Evolutionary conservation across 2,888 invertebrate species (phyloP).

Genomic region (Troides oblongomaculatus): DNA sequence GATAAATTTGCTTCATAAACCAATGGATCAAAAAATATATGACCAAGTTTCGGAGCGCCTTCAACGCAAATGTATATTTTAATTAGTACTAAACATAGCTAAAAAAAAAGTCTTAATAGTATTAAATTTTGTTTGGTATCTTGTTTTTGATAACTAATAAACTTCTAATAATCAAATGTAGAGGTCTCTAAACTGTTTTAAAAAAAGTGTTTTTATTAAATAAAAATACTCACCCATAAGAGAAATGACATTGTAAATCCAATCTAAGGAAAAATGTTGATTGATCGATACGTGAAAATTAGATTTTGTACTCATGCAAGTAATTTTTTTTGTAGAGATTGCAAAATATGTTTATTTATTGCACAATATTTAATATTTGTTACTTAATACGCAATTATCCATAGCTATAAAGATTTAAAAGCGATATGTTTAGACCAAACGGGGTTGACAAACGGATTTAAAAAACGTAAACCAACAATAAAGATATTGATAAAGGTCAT

Average conservation of each 20-base stretch:
- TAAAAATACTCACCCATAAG: conserved; percentile 45
- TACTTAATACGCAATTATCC: no score
- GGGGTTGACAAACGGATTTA: no score
- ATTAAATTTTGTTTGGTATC: not conserved
- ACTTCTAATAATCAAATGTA: no score
- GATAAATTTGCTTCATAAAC: conserved; percentile 39
- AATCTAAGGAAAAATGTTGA: conserved; percentile 13
- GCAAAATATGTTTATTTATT: conserved; percentile 15
- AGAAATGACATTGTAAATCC: conserved; percentile 42
- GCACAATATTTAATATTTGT: not conserved
- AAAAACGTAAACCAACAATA: no score
- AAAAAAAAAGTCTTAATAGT: conserved; percentile 2
- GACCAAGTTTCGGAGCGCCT: conserved; percentile 51
- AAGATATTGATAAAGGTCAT: no score
- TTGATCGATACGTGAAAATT: conserved; percentile 6
- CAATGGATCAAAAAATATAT: conserved; percentile 44
- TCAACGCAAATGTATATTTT: conserved; percentile 28
- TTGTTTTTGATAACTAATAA: no score
- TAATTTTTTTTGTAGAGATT: conserved; percentile 10
- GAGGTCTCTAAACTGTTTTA: no score
- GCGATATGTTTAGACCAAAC: no score
- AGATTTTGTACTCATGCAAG: conserved; percentile 7
- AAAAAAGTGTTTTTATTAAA: not conserved
- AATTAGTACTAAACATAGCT: conserved; percentile 6
- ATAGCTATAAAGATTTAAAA: no score